Evolutionary conservation across 2,113 vertebrate genomes (phyloP), one percentile per base, ranked within the genome.

Genomic region (Sciurus niger): DNA sequence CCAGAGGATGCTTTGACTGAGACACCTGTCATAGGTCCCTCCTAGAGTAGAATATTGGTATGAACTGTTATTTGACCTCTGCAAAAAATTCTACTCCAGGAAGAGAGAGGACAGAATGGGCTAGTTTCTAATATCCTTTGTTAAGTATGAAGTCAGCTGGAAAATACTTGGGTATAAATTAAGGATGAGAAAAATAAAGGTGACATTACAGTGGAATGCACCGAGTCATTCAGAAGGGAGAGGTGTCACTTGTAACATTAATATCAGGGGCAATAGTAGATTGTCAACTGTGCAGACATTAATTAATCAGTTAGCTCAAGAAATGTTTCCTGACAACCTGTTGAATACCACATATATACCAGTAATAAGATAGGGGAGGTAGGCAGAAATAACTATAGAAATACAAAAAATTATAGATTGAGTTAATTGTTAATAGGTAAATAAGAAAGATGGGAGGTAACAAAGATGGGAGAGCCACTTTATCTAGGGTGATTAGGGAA

Each of bases 121-220:
- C 65, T 90, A 8, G 40, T 89, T 89, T 96, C 84, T 92, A 16
- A 83, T 87, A 83, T 32, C 28, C 46, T 94, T 92, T 92, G 46
- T 92, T 80, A 88, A 78, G 80, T 67, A 53, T 87, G 76, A 95
- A 89, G 77, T 58, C 55, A 82, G 58, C 58, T 79, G 37, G 63
- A 63, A 53, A 83, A 76, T 73, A 46, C 8, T 84, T 37, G 58
- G 24, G 17, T 84, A 5, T 73, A n/a, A 67, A 74, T 96, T 84
- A 68, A 90, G 87, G 84, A 53, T 46, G 34, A 76, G 73, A 87
- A 68, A 37, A 91, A 28, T 34, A 84, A 74, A 70, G n/a, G 37
- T 87, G 80, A 80, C 67, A 17, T 51, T 82, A 32, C 6, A 67
- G 2, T 58, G n/a, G 25, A n/a, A 25, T 51, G 28, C 46, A 1